phyloP scores from a whole-genome alignment of 2,888 invertebrate species.

The Torymus auratus region DNA sequence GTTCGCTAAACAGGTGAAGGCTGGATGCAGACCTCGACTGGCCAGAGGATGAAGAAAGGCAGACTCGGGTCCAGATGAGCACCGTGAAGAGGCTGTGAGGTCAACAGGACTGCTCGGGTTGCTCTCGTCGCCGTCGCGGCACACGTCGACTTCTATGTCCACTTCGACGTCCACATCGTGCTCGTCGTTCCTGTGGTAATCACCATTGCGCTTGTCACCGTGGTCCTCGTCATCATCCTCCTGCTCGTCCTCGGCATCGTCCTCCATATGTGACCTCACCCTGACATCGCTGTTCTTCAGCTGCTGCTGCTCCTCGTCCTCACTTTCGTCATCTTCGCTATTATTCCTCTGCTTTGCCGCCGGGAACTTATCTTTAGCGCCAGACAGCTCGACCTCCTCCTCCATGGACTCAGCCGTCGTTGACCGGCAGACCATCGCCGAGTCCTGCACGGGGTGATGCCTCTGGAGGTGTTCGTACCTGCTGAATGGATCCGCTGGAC shows the following conservation, averaged over 20 bases:
- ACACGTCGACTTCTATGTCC: constrained; percentile 65
- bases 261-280: constrained; percentile 48
- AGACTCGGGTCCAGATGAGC: constrained; percentile 57
- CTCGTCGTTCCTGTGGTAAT: constrained; percentile 58
- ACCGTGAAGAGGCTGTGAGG: constrained; percentile 74
- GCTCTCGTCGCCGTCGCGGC: constrained; percentile 64
- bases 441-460: constrained; percentile 49
- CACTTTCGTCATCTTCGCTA: constrained; percentile 61
- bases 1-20: constrained; percentile 68
- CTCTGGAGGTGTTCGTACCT: constrained; percentile 65
- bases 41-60: constrained; percentile 69
- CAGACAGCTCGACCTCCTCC: constrained; percentile 35
- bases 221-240: constrained; percentile 62
- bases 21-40: constrained; percentile 61
- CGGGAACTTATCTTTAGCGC: constrained; percentile 36
- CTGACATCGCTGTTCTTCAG: background rate
- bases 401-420: constrained; percentile 29
- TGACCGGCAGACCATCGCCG: constrained; percentile 5
- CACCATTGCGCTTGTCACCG: constrained; percentile 59
- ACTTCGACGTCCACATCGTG: constrained; percentile 66
- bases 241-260: constrained; percentile 62
- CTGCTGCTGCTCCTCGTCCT: background rate
- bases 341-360: constrained; percentile 55
- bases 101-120: constrained; percentile 76
- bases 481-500: constrained; percentile 69